phyloP scores from a whole-genome alignment of 2,113 vertebrate genomes.

The Tautogolabrus adspersus region DNA sequence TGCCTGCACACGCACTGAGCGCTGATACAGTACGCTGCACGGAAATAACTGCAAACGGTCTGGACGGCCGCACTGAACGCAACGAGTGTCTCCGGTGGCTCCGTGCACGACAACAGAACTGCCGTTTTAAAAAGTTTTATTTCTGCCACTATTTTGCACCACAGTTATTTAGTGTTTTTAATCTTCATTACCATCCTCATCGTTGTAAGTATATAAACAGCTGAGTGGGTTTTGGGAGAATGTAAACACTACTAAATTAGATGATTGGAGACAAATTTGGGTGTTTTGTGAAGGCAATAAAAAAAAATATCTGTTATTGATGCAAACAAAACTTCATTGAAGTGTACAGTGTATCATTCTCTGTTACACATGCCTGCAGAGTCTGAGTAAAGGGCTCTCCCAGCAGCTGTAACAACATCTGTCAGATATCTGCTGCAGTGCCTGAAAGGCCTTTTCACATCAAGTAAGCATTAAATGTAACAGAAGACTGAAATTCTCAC shows the following conservation, averaged over 20 bases:
- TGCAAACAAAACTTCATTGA: constrained; percentile 23
- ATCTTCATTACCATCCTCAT: constrained; percentile 2
- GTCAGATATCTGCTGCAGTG: constrained; percentile 60
- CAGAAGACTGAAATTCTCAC: constrained; percentile 52
- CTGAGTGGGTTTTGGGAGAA: not conserved
- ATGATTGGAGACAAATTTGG: not conserved
- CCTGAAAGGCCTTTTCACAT: constrained; percentile 65
- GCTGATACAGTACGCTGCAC: no score
- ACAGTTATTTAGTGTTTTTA: not conserved
- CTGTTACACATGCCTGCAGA: constrained; percentile 35
- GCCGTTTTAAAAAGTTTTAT: no score
- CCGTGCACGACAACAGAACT: no score
- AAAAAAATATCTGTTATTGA: constrained; percentile 1
- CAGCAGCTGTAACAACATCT: constrained; percentile 54
- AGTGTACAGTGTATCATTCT: constrained; percentile 35
- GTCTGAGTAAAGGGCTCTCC: constrained; percentile 37
- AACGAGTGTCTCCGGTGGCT: no score
- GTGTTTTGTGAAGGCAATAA: not conserved
- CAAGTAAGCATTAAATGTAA: constrained; percentile 67
- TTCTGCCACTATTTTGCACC: not conserved
- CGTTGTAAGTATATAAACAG: not conserved
- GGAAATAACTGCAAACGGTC: no score
- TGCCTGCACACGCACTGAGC: no score
- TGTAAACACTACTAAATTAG: no score
- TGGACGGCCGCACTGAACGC: no score